These are phyloP conservation scores for Agriopis aurantiaria DNA, from an alignment of 2,888 invertebrate genomes.

Conservation along the genomic window DNA sequence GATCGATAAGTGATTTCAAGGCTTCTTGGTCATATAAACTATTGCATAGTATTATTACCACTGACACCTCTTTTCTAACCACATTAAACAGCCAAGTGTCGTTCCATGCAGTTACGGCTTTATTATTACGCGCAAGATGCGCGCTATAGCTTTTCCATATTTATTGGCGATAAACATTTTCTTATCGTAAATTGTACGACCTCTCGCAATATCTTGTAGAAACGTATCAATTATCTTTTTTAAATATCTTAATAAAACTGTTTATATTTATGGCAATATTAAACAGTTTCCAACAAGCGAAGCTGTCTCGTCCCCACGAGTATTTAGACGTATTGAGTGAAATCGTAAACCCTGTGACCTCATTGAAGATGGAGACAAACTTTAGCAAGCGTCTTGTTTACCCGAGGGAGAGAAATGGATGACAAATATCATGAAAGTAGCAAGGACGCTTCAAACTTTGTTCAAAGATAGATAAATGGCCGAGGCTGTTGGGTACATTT, in stretches of 20 bases:
- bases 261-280: conserved; percentile 51
- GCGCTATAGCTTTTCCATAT: conserved; percentile 47
- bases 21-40: conserved; percentile 33
- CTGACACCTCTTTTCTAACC: conserved; percentile 11
- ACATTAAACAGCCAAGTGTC: conserved; percentile 14
- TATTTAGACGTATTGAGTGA: conserved; percentile 70
- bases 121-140: conserved; percentile 25
- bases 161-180: conserved; percentile 65
- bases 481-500: conserved; percentile 5
- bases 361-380: conserved; percentile 64
- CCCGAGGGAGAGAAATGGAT: conserved; percentile 57
- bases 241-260: conserved; percentile 51
- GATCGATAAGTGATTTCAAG: conserved; percentile 19
- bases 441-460: conserved; percentile 29
- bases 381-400: conserved; percentile 46
- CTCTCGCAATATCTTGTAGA: conserved; percentile 50
- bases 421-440: conserved; percentile 32
- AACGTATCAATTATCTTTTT: conserved; percentile 53
- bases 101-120: conserved; percentile 1
- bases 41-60: conserved; percentile 15
- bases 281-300: conserved; percentile 67
- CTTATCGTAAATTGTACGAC: conserved; percentile 63
- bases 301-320: conserved; percentile 53
- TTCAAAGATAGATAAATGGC: conserved; percentile 28
- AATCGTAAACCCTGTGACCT: conserved; percentile 79